Evolutionary conservation across 2,888 invertebrate genomes (phyloP).

Genomic region (Ophion costatus): DNA sequence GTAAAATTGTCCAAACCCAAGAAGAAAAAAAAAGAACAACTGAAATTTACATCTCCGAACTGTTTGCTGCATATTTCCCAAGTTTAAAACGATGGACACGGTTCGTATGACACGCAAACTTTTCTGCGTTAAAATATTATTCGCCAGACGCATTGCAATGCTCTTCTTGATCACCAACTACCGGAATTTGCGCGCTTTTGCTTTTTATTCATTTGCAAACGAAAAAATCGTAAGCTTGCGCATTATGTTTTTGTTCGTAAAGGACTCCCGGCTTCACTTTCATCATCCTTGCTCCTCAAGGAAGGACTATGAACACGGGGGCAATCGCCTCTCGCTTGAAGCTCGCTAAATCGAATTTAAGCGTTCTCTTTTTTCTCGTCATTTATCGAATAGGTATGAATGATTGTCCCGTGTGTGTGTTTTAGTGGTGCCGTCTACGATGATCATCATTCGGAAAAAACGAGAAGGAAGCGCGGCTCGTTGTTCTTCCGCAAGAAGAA

Average conservation of each 20-base stretch:
- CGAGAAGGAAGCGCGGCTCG: slow-evolving; percentile 93
- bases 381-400: neutral
- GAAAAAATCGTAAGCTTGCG: slow-evolving; percentile 38
- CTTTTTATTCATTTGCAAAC: slow-evolving; percentile 66
- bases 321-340: slow-evolving; percentile 80
- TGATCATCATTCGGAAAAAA: slow-evolving; percentile 92
- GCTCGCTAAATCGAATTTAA: slow-evolving; percentile 28
- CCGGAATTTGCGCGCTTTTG: slow-evolving; percentile 71
- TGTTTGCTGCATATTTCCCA: slow-evolving; percentile 51
- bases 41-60: slow-evolving; percentile 14
- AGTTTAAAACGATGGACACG: slow-evolving; percentile 66
- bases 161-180: slow-evolving; percentile 41
- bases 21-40: slow-evolving; percentile 20
- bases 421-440: slow-evolving; percentile 82
- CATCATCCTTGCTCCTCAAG: neutral
- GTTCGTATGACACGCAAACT: slow-evolving; percentile 68
- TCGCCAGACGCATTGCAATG: slow-evolving; percentile 7
- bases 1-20: neutral
- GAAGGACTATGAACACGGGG: neutral
- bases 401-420: slow-evolving; percentile 43
- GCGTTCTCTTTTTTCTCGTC: slow-evolving; percentile 15
- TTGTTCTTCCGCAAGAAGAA: slow-evolving; percentile 96
- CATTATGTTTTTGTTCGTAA: slow-evolving; percentile 56
- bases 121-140: slow-evolving; percentile 42
- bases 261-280: neutral